Percentiles rank a stretch among this genome's conserved stretches.
These are phyloP conservation scores for Sporophila hypoxantha DNA, from an alignment of 2,113 vertebrate genomes.

Conservation along the genomic window DNA sequence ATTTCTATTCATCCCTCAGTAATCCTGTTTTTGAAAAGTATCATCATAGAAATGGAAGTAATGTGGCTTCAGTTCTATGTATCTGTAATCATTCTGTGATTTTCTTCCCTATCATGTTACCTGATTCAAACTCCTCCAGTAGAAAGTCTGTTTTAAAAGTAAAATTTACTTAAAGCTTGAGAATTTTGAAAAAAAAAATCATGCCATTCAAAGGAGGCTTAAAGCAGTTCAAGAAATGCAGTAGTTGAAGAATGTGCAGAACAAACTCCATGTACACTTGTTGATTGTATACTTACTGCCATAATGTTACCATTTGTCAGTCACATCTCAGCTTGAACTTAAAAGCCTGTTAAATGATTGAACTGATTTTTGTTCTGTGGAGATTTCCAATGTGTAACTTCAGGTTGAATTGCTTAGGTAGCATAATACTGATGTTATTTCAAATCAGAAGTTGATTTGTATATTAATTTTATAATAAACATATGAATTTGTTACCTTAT, in stretches of 20 bases:
- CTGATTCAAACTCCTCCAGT: background rate
- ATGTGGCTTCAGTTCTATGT: background rate
- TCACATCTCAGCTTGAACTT: background rate
- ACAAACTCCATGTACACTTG: background rate
- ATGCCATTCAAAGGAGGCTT: background rate
- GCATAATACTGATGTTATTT: background rate
- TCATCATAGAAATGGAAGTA: background rate
- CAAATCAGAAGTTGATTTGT: background rate
- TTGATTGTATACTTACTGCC: background rate
- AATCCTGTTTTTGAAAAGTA: background rate
- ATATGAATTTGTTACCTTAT: background rate
- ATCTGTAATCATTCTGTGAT: background rate
- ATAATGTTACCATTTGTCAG: background rate
- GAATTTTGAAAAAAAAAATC: background rate
- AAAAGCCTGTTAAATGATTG: background rate
- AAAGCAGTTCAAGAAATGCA: background rate
- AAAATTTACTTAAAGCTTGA: background rate
- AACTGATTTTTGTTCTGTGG: background rate
- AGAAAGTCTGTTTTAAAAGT: background rate
- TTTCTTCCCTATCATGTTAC: background rate
- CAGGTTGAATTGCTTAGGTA: background rate
- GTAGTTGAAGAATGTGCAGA: background rate
- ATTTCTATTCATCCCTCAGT: background rate
- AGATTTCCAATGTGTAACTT: background rate
- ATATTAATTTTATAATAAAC: background rate